Conservation (phyloP, 2,113 vertebrate species). For the Notechis scutatus region DNA sequence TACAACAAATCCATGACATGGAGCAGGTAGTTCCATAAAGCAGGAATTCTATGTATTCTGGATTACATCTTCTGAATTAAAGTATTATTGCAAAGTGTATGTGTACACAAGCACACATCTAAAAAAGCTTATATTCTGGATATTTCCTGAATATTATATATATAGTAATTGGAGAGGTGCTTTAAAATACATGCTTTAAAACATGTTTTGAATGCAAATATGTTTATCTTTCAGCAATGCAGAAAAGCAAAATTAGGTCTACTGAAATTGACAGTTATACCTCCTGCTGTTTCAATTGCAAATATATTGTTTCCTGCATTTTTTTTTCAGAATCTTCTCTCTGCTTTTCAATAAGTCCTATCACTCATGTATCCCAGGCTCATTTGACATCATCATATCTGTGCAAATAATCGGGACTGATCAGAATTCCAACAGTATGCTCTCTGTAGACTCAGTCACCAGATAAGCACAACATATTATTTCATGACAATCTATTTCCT, state of each 20-base stretch:
- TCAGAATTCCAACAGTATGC: constrained; percentile 17
- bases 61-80: not conserved
- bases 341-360: not conserved
- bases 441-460: constrained; percentile 10
- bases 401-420: constrained; percentile 4
- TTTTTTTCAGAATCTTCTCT: not conserved
- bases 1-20: not conserved
- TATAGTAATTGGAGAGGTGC: not conserved
- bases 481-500: not conserved
- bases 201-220: not conserved
- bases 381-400: constrained; percentile 5
- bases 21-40: not conserved
- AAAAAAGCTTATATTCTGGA: not conserved
- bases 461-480: not conserved
- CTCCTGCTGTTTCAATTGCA: not conserved
- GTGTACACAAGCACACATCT: not conserved
- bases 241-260: not conserved
- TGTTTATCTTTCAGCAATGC: not conserved
- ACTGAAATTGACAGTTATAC: not conserved
- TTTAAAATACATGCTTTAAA: not conserved
- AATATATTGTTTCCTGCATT: not conserved
- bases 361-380: not conserved
- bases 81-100: not conserved
- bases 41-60: not conserved
- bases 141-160: not conserved